Evolutionary conservation across 2,797 vertebrate species (phyloP), one percentile per base, ranked within the genome.

Genomic region (Dryobates pubescens): DNA sequence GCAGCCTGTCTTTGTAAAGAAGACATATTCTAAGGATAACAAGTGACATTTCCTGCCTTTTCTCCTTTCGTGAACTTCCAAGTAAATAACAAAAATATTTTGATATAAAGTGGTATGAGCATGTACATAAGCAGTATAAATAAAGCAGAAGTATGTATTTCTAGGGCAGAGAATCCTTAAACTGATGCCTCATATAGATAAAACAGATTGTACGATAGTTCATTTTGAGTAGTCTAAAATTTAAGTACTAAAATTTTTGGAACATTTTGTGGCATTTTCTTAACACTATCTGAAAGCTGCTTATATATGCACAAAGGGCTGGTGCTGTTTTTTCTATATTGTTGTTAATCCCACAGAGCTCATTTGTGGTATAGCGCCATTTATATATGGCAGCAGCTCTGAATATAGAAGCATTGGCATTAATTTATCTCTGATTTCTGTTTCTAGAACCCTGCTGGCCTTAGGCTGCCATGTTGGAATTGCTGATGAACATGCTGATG

Each of bases 381-480:
- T 70, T 90, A 19, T 29, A 56, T 15, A 10, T 17, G 69, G 20
- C 27, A 57, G 22, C 8, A 89, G 30, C 13, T 63, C 32, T n/a
- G 41, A 45, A 24, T 26, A 8, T 17, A 30, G 17, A 75, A 74
- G 32, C 18, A 24, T 2, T 63, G 34, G 10, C 36, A 70, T 36
- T 67, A 53, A 70, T 74, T 95, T 49, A 47, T 57, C 23, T 93
- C 19, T 93, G 63, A 41, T 95, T 96, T 93, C 85, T 73, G 29
- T 96, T 30, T 96, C 92, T 59, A 99, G 99, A 96, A 99, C 99
- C 22, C 97, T 99, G 51, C 95, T 99, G 94, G 99, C 99, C 1
- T 95, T 99, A 88, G 99, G 99, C 17, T 99, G 99, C 94, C 99
- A 99, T 71, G 99, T 99, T 76, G 99, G 98, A 23, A 97, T 99